Base-by-base conservation (phyloP, 2,113 vertebrate species). In the Phaethon lepturus region DNA sequence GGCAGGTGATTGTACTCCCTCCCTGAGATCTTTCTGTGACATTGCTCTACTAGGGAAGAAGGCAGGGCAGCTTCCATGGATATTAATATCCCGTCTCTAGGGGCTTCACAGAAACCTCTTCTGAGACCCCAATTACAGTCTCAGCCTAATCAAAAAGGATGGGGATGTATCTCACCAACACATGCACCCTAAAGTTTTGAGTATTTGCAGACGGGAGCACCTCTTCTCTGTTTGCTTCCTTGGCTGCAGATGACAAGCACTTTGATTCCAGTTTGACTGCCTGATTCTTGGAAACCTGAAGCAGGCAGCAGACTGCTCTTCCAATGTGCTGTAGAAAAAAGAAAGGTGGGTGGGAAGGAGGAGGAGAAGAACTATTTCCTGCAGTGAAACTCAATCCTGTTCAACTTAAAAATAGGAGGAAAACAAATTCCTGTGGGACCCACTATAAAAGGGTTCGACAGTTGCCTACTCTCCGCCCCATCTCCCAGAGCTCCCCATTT, bases 301-400 rank as follows among this genome's bases (percentile, higher is more conserved):
- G 88, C 90, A 81, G 95, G 89, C 93, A 82, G 91, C 81, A 92
- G 94, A 86, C 95, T 96, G 94, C 93, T 96, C 94, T 94, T 94
- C 88, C 95, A 78, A 88, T 60, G 85, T 93, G 86, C 97, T 60
- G 53, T 17, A 90, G 78, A 74, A 95, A 96, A 86, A 88, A 28
- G 67, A 90, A 76, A 95, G 73, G 63, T 95, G 78, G 63, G 63
- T 80, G 78, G 97, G 94, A 97, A 95, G 89, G 89, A 97, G 88
- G 95, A 97, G 89, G 60, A 96, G 95, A 88, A 83, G 94, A 98
- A 97, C 97, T 97, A 98, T 98, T 98, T 98, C 98, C 98, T 98
- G 97, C 97, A 95, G 94, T 96, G 98, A 98, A 99, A 99, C 93
- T 97, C 76, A 67, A 99, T 97, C 98, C 91, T 93, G 94, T 97